Evolutionary conservation across 2,888 invertebrate species (phyloP).

Genomic region (Formica aserva): DNA sequence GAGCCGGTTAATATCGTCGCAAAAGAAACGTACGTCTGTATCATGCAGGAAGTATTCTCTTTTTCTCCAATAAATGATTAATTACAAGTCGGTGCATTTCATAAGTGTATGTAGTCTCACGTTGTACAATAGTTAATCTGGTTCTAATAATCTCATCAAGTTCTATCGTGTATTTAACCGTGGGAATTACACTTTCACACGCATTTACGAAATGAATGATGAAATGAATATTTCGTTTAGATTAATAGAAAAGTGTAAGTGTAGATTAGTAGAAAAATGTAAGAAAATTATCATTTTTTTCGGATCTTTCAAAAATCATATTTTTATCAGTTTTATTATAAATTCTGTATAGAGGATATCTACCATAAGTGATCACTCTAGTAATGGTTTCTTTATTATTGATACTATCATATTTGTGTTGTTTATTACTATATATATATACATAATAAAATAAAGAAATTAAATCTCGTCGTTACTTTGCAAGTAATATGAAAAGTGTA

Average conservation of each 20-base stretch:
- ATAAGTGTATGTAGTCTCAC: neutral
- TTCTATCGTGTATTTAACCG: conserved; percentile 10
- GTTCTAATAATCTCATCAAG: neutral
- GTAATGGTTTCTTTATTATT: too few species aligned
- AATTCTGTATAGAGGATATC: neutral
- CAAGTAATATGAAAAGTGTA: neutral
- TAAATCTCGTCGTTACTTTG: neutral
- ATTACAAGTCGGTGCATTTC: conserved; percentile 37
- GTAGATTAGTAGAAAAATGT: neutral
- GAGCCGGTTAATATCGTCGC: conserved; percentile 19
- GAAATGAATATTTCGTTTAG: neutral
- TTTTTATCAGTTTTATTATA: neutral
- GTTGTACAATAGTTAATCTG: conserved; percentile 4
- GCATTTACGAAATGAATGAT: neutral
- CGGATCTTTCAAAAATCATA: neutral
- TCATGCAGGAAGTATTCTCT: conserved; percentile 14
- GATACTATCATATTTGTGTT: too few species aligned
- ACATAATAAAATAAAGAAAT: neutral
- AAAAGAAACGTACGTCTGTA: conserved; percentile 1
- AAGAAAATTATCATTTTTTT: neutral
- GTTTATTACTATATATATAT: neutral
- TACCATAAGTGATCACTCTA: neutral
- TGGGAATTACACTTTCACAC: neutral
- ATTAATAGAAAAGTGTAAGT: neutral
- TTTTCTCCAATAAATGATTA: conserved; percentile 23